These are phyloP conservation scores for Sakesphorus luctuosus DNA, from an alignment of 2,113 vertebrate species.

Conservation along the genomic window DNA sequence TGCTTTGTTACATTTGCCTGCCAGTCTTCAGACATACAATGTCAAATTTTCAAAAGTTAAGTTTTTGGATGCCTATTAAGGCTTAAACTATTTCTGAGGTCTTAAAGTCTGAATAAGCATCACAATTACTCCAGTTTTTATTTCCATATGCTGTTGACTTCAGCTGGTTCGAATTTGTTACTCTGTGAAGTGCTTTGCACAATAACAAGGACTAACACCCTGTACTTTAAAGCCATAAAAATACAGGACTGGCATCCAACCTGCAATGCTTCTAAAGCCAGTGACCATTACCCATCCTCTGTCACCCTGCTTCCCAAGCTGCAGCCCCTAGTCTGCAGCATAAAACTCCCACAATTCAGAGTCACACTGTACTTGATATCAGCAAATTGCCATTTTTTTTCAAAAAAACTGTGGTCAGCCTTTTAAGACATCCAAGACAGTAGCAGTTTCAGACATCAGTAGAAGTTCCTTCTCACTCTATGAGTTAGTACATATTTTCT, in stretches of 20 bases:
- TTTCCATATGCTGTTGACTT: background rate
- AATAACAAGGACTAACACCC: background rate
- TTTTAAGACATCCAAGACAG: background rate
- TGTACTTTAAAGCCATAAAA: background rate
- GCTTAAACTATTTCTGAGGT: background rate
- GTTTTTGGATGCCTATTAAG: background rate
- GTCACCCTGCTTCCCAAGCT: background rate
- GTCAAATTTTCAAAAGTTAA: background rate
- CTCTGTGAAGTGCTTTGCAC: background rate
- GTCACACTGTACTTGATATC: background rate
- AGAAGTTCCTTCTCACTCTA: background rate
- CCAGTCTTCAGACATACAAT: background rate
- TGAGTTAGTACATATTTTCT: background rate
- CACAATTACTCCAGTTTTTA: background rate
- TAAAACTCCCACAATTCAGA: accelerated
- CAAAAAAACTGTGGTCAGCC: background rate
- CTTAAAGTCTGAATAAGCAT: background rate
- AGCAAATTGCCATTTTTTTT: background rate
- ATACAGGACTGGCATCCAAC: accelerated
- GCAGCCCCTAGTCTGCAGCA: background rate
- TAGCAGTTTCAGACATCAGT: background rate
- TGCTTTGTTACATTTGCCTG: background rate
- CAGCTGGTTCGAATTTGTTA: background rate
- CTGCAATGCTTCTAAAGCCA: accelerated
- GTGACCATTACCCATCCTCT: background rate